Percentiles rank a stretch among this genome's conserved stretches.
These are phyloP conservation scores for Thamnophis elegans DNA, from an alignment of 2,797 vertebrate genomes.

Conservation along the genomic window DNA sequence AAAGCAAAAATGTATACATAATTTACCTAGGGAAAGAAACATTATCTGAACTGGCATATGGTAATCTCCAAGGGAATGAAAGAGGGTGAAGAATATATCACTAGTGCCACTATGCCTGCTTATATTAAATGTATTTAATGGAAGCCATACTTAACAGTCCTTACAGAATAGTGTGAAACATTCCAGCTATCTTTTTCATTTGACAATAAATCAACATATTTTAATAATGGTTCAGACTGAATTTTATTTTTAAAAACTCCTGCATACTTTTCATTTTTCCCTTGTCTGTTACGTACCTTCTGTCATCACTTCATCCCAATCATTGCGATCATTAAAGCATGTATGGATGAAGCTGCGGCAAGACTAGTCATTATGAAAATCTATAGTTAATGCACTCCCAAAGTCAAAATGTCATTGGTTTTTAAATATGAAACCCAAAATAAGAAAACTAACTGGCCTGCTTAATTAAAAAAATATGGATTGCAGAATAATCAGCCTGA, in stretches of 20 bases:
- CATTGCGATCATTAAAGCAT: constrained; percentile 70
- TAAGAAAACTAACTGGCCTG: constrained; percentile 79
- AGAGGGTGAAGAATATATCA: background rate
- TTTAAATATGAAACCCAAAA: constrained; percentile 82
- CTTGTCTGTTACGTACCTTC: constrained; percentile 43
- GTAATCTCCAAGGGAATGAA: constrained; percentile 39
- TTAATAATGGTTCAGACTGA: constrained; percentile 67
- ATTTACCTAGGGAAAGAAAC: constrained; percentile 26
- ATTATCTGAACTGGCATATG: constrained; percentile 24
- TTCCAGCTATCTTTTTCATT: constrained; percentile 70
- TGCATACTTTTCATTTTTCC: constrained; percentile 61
- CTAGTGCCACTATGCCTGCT: constrained; percentile 36
- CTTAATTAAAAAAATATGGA: constrained; percentile 85
- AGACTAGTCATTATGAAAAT: constrained; percentile 87
- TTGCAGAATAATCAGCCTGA: constrained; percentile 74
- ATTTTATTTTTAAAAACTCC: constrained; percentile 59
- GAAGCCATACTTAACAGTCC: constrained; percentile 71
- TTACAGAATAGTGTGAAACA: constrained; percentile 72
- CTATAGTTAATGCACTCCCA: constrained; percentile 90
- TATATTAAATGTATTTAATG: constrained; percentile 76
- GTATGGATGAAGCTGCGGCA: constrained; percentile 76
- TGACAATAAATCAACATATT: constrained; percentile 75
- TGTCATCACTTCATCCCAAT: constrained; percentile 48
- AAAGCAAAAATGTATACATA: background rate
- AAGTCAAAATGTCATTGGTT: constrained; percentile 85